Percentiles rank a stretch among this genome's conserved stretches.
phyloP scores from a whole-genome alignment of 2,888 invertebrate genomes.

The Esperia sulphurella region DNA sequence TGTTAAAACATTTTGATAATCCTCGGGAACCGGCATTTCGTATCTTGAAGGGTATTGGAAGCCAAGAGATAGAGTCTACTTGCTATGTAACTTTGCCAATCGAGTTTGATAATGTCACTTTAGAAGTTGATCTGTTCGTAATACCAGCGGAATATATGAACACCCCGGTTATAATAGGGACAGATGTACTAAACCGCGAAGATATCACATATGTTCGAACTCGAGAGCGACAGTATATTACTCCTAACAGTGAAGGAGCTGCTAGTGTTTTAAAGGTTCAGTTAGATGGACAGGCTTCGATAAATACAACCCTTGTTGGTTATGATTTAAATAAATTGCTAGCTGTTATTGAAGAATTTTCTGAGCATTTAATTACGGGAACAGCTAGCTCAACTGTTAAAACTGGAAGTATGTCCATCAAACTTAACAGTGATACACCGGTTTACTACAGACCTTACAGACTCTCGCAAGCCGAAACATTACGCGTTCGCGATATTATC shows the following conservation, averaged over 20 bases:
- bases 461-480: too few relatives aligned
- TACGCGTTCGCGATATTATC: too few relatives aligned
- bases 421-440: too few relatives aligned
- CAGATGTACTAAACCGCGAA: constrained; percentile 20
- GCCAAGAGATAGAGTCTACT: constrained; percentile 15
- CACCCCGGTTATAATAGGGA: constrained; percentile 20
- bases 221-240: constrained; percentile 12
- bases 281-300: neutral
- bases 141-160: constrained; percentile 13
- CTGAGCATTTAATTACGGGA: too few relatives aligned
- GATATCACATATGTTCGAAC: constrained; percentile 18
- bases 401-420: too few relatives aligned
- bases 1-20: constrained; percentile 13
- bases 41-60: constrained; percentile 2
- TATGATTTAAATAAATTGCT: too few relatives aligned
- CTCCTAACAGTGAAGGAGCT: too few relatives aligned
- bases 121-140: constrained; percentile 21
- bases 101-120: constrained; percentile 16
- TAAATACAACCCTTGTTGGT: too few relatives aligned
- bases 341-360: too few relatives aligned
- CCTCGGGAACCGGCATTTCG: neutral
- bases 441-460: too few relatives aligned
- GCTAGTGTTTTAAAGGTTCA: neutral
- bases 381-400: too few relatives aligned
- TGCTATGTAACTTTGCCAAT: constrained; percentile 13